Evolutionary conservation across 1,140 invertebrate genomes (phyloP).

Genomic region (Sogatella furcifera): DNA sequence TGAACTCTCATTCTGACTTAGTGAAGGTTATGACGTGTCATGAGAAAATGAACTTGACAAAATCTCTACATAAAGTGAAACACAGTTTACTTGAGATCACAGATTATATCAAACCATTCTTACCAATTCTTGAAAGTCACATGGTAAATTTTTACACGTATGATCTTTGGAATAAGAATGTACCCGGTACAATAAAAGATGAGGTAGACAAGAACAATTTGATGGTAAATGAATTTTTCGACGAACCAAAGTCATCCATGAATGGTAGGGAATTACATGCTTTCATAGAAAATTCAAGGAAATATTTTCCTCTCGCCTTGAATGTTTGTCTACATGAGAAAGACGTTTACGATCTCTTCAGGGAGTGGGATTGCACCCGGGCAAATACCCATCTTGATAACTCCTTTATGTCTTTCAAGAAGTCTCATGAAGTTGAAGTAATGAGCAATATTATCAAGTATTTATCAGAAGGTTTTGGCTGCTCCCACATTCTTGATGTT

Average conservation of each 20-base stretch:
- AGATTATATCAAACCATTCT: slow-evolving; percentile 42
- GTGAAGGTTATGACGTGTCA: not conserved
- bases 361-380: slow-evolving; percentile 31
- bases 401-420: slow-evolving; percentile 49
- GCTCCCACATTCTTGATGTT: slow-evolving; percentile 57
- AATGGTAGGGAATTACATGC: not conserved
- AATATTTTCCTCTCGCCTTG: slow-evolving; percentile 4
- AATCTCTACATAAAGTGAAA: not conserved
- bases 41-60: not conserved
- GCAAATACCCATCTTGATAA: slow-evolving; percentile 32
- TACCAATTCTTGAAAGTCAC: slow-evolving; percentile 58
- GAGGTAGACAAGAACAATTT: slow-evolving; percentile 39
- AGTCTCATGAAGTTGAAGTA: slow-evolving; percentile 65
- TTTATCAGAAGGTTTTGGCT: slow-evolving; percentile 24
- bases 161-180: slow-evolving; percentile 47
- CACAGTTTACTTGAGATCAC: slow-evolving; percentile 40
- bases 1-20: slow-evolving; percentile 8
- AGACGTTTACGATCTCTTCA: slow-evolving; percentile 27
- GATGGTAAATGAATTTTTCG: slow-evolving; percentile 31
- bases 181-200: slow-evolving; percentile 41
- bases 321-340: slow-evolving; percentile 15
- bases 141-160: slow-evolving; percentile 69
- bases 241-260: not conserved
- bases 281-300: slow-evolving; percentile 28
- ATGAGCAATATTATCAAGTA: slow-evolving; percentile 42